Percentiles rank a stretch among this genome's conserved stretches.
phyloP scores from a whole-genome alignment of 2,888 invertebrate species.

The Adela reaumurella region DNA sequence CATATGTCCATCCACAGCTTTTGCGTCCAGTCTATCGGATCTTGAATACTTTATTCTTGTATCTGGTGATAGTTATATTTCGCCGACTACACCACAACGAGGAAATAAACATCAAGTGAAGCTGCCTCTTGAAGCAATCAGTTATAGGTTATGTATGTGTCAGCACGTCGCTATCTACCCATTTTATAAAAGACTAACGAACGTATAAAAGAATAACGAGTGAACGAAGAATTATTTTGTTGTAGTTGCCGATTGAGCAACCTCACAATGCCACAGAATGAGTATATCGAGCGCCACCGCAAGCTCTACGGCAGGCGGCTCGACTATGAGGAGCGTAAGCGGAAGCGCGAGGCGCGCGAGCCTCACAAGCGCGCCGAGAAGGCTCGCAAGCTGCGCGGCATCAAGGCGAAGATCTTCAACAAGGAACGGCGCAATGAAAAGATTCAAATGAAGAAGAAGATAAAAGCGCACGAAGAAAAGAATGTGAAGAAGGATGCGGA shows the following conservation, averaged over 20 bases:
- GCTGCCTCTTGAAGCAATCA: too few species aligned
- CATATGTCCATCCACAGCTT: too few species aligned
- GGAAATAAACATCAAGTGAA: too few species aligned
- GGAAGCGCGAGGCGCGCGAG: constrained; percentile 93
- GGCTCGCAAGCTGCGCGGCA: constrained; percentile 87
- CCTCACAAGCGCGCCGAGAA: constrained; percentile 89
- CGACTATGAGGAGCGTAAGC: constrained; percentile 95
- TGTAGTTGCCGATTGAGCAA: constrained; percentile 53
- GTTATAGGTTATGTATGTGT: too few species aligned
- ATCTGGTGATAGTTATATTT: too few species aligned
- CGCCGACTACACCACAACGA: too few species aligned
- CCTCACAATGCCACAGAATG: constrained; percentile 97
- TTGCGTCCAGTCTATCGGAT: too few species aligned
- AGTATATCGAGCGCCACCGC: constrained; percentile 97
- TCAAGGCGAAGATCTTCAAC: constrained; percentile 97
- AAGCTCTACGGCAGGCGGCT: constrained; percentile 94
- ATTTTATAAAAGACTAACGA: too few species aligned
- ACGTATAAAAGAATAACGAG: neutral
- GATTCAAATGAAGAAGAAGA: constrained; percentile 98
- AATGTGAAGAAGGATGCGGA: constrained; percentile 83
- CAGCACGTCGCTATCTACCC: too few species aligned
- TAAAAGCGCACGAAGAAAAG: constrained; percentile 95
- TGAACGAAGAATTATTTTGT: constrained; percentile 27
- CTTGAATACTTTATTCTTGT: too few species aligned
- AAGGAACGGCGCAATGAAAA: constrained; percentile 96